Percentiles rank a stretch among this genome's conserved stretches.
phyloP scores from a whole-genome alignment of 2,888 invertebrate genomes.

The Pyrocoelia pectoralis region DNA sequence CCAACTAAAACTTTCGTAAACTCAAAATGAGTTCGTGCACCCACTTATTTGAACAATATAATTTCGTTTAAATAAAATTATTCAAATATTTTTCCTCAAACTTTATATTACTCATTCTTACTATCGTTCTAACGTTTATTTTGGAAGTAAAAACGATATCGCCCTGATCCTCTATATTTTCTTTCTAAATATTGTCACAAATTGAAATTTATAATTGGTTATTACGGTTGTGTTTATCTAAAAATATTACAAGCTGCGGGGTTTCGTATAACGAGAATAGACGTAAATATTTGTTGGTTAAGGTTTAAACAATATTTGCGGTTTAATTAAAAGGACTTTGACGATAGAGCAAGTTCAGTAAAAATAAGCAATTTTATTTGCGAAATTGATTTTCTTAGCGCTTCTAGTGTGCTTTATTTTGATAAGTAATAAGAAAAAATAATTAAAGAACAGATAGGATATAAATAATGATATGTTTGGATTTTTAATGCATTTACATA shows the following conservation, averaged over 20 bases:
- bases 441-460: too few species aligned
- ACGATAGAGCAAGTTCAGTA: neutral
- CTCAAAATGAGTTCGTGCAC: neutral
- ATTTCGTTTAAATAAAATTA: slow-evolving; percentile 22
- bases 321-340: slow-evolving; percentile 30
- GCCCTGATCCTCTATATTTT: slow-evolving; percentile 29
- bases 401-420: too few species aligned
- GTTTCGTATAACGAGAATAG: slow-evolving; percentile 27
- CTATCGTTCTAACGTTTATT: slow-evolving; percentile 29
- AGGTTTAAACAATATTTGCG: slow-evolving; percentile 33
- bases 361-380: neutral
- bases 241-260: slow-evolving; percentile 32
- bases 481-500: too few species aligned
- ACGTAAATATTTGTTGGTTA: slow-evolving; percentile 33
- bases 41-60: neutral
- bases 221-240: slow-evolving; percentile 37
- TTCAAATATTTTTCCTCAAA: slow-evolving; percentile 34
- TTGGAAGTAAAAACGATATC: slow-evolving; percentile 30
- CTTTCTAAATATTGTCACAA: slow-evolving; percentile 38
- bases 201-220: slow-evolving; percentile 38
- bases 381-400: neutral
- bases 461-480: too few species aligned
- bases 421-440: too few species aligned
- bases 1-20: neutral
- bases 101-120: slow-evolving; percentile 34